Evolutionary conservation across 2,113 vertebrate genomes (phyloP), one percentile per base, ranked within the genome.

Genomic region (Rattus rattus): DNA sequence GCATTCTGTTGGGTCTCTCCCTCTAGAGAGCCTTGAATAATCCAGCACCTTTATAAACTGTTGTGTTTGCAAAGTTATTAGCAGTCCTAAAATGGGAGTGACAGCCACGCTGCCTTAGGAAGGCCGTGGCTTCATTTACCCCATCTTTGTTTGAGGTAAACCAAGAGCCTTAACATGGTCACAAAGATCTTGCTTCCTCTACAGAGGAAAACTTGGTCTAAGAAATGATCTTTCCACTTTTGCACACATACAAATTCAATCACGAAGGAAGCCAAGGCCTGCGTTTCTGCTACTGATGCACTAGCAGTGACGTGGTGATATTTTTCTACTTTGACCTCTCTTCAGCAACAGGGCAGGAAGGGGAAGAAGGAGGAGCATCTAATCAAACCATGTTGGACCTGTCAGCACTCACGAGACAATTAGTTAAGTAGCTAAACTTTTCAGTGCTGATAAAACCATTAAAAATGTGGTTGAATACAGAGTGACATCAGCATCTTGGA

Each of bases 371-470:
- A 33, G 9, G 1, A 61, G 77, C 43, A 54, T 49, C 8, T 39
- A 47, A 2, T 28, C 47, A 88, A 91, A 95, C 61, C 3, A 7
- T 81, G n/a, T 67, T 92, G 69, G 47, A 33, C 54, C 47, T 22
- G 5, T 54, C 61, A 83, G 39, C 80, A 70, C 11, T 13, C 26
- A 65, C 47, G 88, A 36, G 94, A 90, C 30, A 65, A 63, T 67
- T 36, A 92, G 47, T 86, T 76, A 52, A 65, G 69, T 59, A 24
- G 65, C 26, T 90, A 63, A 87, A 87, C 19, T 61, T 54, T 69
- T 73, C 91, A 84, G 70, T 24, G 13, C 26, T 81, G 61, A 69
- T 73, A 92, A 89, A 73, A n/a, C 26, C 86, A 87, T 96, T 67
- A 91, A 63, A 92, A 92, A 70, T 39, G 87, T 26, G 33, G 13